A percentile compares a stretch with the other conserved stretches of the same genome.
Conservation (phyloP, 1,140 invertebrate species). For the Pteromalus puparum region DNA sequence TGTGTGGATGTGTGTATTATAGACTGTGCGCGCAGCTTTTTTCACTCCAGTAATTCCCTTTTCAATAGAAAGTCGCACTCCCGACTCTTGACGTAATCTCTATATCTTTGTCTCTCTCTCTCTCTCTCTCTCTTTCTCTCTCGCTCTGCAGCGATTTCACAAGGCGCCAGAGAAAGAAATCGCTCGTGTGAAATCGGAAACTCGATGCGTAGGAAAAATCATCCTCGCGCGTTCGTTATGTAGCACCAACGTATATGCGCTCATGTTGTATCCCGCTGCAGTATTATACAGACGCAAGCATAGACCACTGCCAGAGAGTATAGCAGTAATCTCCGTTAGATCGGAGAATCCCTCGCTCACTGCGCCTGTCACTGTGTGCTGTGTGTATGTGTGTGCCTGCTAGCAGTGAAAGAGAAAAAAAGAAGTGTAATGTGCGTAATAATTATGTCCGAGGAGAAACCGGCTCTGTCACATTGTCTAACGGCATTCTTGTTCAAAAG, state of each 20-base stretch:
- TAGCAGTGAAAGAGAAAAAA: slow-evolving; percentile 1
- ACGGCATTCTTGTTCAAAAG: slow-evolving; percentile 52
- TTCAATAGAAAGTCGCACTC: slow-evolving; percentile 38
- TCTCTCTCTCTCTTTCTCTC: not conserved
- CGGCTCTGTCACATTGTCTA: slow-evolving; percentile 50
- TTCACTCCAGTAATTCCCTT: slow-evolving; percentile 40
- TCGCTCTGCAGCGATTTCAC: slow-evolving; percentile 38
- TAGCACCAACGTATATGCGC: not conserved
- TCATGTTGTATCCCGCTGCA: not conserved
- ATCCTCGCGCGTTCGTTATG: not conserved
- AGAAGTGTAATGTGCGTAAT: slow-evolving; percentile 48
- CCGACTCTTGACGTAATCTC: slow-evolving; percentile 39
- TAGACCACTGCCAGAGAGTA: not conserved
- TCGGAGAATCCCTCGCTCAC: not conserved
- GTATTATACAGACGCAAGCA: not conserved
- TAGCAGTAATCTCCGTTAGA: not conserved
- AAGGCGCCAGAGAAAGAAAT: slow-evolving; percentile 12
- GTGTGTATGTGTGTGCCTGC: not conserved
- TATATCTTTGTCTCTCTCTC: not conserved
- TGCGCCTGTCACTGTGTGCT: not conserved
- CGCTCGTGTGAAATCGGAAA: slow-evolving; percentile 39
- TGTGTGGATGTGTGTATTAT: too few relatives aligned
- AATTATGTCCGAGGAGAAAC: slow-evolving; percentile 53
- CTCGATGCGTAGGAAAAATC: slow-evolving; percentile 20
- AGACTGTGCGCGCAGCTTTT: not conserved